Base-by-base conservation (phyloP, 2,888 invertebrate genomes). In the Orchesellides sinensis region DNA sequence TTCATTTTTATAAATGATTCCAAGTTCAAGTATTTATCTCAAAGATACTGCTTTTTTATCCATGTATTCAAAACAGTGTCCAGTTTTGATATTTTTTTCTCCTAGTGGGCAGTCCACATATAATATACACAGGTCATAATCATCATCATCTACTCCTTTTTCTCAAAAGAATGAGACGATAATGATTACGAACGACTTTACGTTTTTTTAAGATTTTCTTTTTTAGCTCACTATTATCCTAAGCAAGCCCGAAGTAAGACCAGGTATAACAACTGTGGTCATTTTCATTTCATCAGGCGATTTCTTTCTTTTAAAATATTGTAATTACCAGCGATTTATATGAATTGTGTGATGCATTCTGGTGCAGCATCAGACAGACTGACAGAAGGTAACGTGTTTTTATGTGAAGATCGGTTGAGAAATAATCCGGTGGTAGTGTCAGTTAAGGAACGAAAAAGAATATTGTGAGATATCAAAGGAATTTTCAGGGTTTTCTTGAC, bases 1-100 rank as follows among this genome's bases (percentile, higher is more conserved):
- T n/a, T n/a, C n/a, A n/a, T n/a, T n/a, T n/a, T n/a, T n/a, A 35
- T n/a, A 66, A 74, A 54, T 74, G 27, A 70, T 72, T 61, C 63
- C 81, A 81, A 81, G 69, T 81, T 81, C 74, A 81, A 74, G 59
- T 74, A 74, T 72, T 72, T 65, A 80, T 80, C 73, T 73, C 66
- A 29, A 17, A 49, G 6, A 49, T 17, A 49, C 21, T 52, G 52
- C 52, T 52, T 52, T 19, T 21, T 8, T 52, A 8, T 52, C n/a
- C 52, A 52, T 56, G 21, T 47, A 47, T 6, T 47, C 6, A n/a
- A 4, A 29, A 14, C 45, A 65, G 45, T 45, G 68, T 77, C 77
- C 66, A 77, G 77, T 54, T 52, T n/a, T n/a, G n/a, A n/a, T n/a
- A 69, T 65, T 14, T 56, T 45, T 29, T 54, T 32, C 1, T 72